These are phyloP conservation scores for Pasiphila rectangulata DNA, from an alignment of 2,888 invertebrate genomes.

Conservation along the genomic window DNA sequence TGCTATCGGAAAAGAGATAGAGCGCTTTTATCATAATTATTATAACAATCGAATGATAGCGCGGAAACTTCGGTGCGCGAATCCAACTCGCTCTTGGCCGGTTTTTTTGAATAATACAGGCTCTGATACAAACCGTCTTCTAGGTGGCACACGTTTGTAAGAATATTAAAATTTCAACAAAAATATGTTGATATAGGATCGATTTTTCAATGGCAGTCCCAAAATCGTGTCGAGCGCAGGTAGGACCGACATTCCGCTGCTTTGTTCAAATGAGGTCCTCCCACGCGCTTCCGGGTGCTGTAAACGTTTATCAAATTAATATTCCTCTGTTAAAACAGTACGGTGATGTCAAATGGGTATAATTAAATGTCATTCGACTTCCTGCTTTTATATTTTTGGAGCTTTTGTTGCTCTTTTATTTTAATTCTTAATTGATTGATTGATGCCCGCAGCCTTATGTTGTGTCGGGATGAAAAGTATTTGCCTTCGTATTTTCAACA, in stretches of 20 bases:
- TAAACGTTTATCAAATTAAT: constrained; percentile 51
- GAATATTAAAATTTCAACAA: not conserved
- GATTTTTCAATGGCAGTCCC: constrained; percentile 12
- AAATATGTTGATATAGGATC: not conserved
- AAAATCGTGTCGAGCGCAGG: constrained; percentile 49
- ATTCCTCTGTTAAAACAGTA: constrained; percentile 46
- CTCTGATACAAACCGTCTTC: constrained; percentile 36
- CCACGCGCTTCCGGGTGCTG: constrained; percentile 71
- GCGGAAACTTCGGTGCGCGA: too few relatives aligned
- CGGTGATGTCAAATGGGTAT: constrained; percentile 36
- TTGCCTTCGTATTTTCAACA: too few relatives aligned
- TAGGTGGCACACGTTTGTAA: constrained; percentile 33
- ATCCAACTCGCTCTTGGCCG: too few relatives aligned
- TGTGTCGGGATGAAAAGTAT: too few relatives aligned
- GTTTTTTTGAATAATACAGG: constrained; percentile 13
- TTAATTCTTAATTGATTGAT: not conserved
- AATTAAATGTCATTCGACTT: constrained; percentile 25
- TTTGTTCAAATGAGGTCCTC: constrained; percentile 60
- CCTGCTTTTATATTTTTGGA: not conserved
- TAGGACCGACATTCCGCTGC: constrained; percentile 65
- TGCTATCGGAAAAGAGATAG: too few relatives aligned
- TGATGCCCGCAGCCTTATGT: too few relatives aligned
- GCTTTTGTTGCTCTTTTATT: not conserved
- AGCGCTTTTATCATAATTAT: too few relatives aligned
- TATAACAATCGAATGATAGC: too few relatives aligned